phyloP scores from a whole-genome alignment of 2,888 invertebrate species.

The Catocala nupta region DNA sequence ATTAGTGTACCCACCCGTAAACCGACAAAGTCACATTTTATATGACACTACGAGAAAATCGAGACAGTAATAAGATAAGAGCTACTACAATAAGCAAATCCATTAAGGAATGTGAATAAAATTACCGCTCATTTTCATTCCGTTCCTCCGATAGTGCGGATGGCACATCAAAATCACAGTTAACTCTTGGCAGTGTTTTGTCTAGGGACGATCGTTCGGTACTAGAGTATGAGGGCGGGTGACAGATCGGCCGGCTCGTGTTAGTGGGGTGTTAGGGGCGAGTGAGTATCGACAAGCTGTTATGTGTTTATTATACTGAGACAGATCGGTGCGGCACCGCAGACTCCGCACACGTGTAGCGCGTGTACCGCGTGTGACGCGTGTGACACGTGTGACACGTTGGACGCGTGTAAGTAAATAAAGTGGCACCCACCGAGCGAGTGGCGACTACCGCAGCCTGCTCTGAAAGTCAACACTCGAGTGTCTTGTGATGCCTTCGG shows the following conservation, averaged over 20 bases:
- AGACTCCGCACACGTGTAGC: slow-evolving; percentile 27
- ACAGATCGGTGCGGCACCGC: slow-evolving; percentile 15
- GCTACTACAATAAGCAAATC: slow-evolving; percentile 86
- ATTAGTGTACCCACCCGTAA: slow-evolving; percentile 86
- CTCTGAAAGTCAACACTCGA: slow-evolving; percentile 43
- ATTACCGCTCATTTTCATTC: slow-evolving; percentile 80
- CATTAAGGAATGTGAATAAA: slow-evolving; percentile 85
- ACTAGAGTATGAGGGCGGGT: slow-evolving; percentile 35
- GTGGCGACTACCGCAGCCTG: slow-evolving; percentile 41
- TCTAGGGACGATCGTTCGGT: slow-evolving; percentile 51
- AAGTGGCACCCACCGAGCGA: slow-evolving; percentile 60
- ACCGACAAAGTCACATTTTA: slow-evolving; percentile 80
- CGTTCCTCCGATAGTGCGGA: slow-evolving; percentile 79
- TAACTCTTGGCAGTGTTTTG: slow-evolving; percentile 67
- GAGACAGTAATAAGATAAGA: slow-evolving; percentile 85
- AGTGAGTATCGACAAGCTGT: slow-evolving; percentile 70
- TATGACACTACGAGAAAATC: slow-evolving; percentile 84
- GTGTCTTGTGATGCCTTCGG: slow-evolving; percentile 47
- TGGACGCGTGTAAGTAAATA: slow-evolving; percentile 28
- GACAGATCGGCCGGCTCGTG: slow-evolving; percentile 49
- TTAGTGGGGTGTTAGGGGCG: slow-evolving; percentile 69
- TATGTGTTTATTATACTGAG: slow-evolving; percentile 57
- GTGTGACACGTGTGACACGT: no score
- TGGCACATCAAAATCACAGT: slow-evolving; percentile 78
- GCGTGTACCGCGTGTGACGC: slow-evolving; percentile 12